Conservation (phyloP, 2,113 vertebrate genomes). For the Labeo catla region DNA sequence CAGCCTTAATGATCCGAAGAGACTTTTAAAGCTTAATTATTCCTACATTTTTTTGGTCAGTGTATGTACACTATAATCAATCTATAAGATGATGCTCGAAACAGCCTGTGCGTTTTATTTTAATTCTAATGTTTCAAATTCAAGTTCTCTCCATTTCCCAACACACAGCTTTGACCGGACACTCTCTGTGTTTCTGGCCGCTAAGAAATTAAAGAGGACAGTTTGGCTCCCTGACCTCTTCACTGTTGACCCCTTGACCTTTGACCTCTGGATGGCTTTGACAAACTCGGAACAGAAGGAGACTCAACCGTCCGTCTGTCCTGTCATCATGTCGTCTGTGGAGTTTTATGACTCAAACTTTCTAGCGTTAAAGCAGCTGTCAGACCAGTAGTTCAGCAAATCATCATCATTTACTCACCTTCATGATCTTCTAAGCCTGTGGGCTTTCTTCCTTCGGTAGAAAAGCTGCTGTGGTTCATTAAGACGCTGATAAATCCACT, state of each 20-base stretch:
- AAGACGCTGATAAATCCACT: no score
- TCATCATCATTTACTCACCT: neutral
- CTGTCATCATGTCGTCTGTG: neutral
- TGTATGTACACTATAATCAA: no score
- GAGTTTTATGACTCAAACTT: neutral
- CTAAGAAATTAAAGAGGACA: neutral
- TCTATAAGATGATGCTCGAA: no score
- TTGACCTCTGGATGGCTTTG: neutral
- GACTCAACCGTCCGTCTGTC: neutral
- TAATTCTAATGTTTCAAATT: no score
- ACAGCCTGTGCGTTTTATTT: no score
- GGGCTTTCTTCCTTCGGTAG: no score
- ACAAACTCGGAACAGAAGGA: neutral
- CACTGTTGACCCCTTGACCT: neutral
- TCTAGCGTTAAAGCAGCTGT: neutral
- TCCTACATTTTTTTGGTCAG: no score
- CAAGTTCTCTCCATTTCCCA: no score
- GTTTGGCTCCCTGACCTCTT: neutral
- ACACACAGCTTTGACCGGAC: no score
- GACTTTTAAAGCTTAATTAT: no score
- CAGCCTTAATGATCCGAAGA: no score
- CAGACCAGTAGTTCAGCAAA: neutral
- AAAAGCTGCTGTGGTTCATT: neutral
- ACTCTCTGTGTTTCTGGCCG: neutral
- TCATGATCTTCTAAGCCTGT: neutral